A percentile compares a stretch with the other conserved stretches of the same genome.
These are phyloP conservation scores for Geotria australis DNA, from an alignment of 2,797 vertebrate genomes.

Conservation along the genomic window DNA sequence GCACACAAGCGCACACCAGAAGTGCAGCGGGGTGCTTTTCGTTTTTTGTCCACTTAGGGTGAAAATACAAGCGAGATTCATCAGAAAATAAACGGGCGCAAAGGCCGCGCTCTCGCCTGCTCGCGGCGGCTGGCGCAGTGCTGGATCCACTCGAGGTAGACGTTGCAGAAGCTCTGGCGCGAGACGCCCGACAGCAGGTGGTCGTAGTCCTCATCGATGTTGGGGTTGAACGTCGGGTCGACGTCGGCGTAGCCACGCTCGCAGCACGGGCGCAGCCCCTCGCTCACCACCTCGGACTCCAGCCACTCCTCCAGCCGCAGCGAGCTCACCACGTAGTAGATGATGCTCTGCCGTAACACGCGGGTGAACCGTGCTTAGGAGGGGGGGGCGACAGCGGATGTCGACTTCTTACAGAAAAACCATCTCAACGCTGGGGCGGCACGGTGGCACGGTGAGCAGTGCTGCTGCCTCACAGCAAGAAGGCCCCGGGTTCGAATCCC, in stretches of 20 bases:
- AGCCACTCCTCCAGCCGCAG: conserved; percentile 81
- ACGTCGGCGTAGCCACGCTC: conserved; percentile 84
- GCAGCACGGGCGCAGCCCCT: conserved; percentile 42
- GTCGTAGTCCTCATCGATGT: conserved; percentile 95
- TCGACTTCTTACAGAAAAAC: too few species aligned
- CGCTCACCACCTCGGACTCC: conserved; percentile 71
- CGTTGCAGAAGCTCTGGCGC: conserved; percentile 70
- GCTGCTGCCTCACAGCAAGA: too few species aligned
- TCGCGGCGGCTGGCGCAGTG: conserved; percentile 65
- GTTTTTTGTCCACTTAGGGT: too few species aligned
- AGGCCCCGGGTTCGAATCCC: too few species aligned
- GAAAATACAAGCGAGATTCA: too few species aligned
- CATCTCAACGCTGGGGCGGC: too few species aligned
- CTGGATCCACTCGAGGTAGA: conserved; percentile 87
- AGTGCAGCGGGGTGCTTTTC: too few species aligned
- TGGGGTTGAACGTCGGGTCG: conserved; percentile 91
- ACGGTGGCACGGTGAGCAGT: too few species aligned
- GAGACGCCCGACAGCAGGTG: conserved; percentile 78
- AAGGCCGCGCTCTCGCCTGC: conserved; percentile 18
- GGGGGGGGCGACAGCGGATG: too few species aligned
- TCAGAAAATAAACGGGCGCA: too few species aligned
- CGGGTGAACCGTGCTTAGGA: too few species aligned
- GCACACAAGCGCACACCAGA: too few species aligned
- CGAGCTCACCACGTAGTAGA: conserved; percentile 75
- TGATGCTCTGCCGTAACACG: conserved; percentile 37